Evolutionary conservation across 1,140 invertebrate species (phyloP), one percentile per base, ranked within the genome.

Genomic region (Saxidomus purpurata): DNA sequence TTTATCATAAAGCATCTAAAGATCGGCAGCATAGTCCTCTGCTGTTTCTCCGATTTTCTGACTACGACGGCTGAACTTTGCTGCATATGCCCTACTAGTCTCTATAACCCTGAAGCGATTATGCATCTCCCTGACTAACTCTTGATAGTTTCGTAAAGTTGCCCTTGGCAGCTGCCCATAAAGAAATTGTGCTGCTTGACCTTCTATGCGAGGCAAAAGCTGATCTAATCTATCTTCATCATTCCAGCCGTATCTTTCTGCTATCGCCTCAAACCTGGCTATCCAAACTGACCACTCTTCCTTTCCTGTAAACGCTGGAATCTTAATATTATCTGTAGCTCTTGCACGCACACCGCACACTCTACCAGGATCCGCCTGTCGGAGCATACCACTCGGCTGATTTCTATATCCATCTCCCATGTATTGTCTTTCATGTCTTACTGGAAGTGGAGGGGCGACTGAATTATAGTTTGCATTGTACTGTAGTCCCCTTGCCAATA

Each of bases 231-330:
- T 40, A 9, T n/a, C 40, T 3, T 63, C 80, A 43, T 63, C 52
- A 40, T 22, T 47, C 59, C 59, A 83, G 31, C 31, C 11, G 34
- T 83, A 40, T 25, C 80, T 19, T 4, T 34, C 28, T 0, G 80
- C 47, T 4, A 83, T 83, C 2, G 80, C 38, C 28, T 83, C 80
- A 67, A 83, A 83, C 59, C 59, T 83, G 19, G 52, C 38, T n/a
- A 83, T 83, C 80, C 80, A 83, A 31, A 81, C 77, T 25, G n/a
- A n/a, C 77, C 77, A 81, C 4, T 81, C 49, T 59, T 81, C 77
- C 28, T 59, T 81, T 1, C 77, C 77, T 22, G 77, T 55, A 31
- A 81, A 81, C 15, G 49, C n/a, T 4, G 28, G 55, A 4, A 81
- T 71, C 67, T 71, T 71, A 15, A 71, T 22, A 31, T 71, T 34